Evolutionary conservation across 2,888 invertebrate species (phyloP).

Genomic region (Melipona beecheii): DNA sequence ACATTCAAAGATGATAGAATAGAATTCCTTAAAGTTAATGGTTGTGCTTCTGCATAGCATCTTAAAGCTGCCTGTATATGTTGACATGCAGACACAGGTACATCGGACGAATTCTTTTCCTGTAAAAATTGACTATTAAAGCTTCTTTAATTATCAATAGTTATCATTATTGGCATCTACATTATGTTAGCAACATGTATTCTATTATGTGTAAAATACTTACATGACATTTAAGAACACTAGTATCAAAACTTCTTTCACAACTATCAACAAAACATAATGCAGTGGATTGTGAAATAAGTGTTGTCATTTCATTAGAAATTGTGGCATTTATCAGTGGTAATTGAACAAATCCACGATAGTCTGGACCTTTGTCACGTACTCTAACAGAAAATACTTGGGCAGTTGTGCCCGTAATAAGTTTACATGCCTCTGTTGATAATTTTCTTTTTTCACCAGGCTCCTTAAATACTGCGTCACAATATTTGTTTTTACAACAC

Average conservation of each 20-base stretch:
- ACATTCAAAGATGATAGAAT: conserved; percentile 87
- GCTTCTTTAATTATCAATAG: background rate
- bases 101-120: conserved; percentile 78
- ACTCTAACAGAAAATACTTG: conserved; percentile 89
- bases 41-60: conserved; percentile 87
- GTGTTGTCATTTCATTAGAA: conserved; percentile 81
- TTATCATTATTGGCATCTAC: background rate
- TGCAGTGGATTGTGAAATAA: conserved; percentile 83
- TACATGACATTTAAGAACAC: conserved; percentile 86
- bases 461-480: conserved; percentile 88
- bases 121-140: conserved; percentile 58
- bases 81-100: conserved; percentile 84
- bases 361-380: conserved; percentile 89
- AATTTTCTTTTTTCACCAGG: conserved; percentile 85
- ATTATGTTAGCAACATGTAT: background rate
- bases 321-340: conserved; percentile 80
- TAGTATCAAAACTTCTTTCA: conserved; percentile 85
- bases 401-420: conserved; percentile 87
- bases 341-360: conserved; percentile 90
- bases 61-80: conserved; percentile 88
- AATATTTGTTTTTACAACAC: conserved; percentile 89
- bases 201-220: conserved; percentile 54
- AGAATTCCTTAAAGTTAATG: conserved; percentile 87
- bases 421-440: conserved; percentile 88
- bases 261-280: conserved; percentile 87